These are phyloP conservation scores for Cataglyphis cursor DNA, from an alignment of 2,888 invertebrate genomes.

Conservation along the genomic window DNA sequence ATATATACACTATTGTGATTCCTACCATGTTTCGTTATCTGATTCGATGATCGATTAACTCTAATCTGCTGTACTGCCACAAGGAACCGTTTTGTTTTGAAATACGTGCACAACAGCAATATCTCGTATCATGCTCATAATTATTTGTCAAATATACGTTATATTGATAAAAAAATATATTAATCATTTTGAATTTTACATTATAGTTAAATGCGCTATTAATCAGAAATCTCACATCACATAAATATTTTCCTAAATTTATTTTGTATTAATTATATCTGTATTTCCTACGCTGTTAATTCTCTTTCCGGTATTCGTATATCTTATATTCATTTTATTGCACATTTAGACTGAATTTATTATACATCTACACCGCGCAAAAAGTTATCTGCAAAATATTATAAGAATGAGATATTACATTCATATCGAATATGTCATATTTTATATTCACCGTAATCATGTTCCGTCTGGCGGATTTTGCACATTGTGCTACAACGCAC, in stretches of 20 bases:
- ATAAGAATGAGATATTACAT: neutral
- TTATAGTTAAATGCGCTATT: neutral
- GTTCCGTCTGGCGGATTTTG: neutral
- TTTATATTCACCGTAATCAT: conserved; percentile 27
- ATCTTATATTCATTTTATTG: conserved; percentile 2
- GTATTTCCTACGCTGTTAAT: conserved; percentile 9
- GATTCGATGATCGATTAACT: conserved; percentile 41
- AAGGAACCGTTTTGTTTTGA: neutral
- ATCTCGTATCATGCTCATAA: conserved; percentile 1
- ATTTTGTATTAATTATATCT: neutral
- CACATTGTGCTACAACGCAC: conserved; percentile 3
- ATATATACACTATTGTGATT: neutral
- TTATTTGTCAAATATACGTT: neutral
- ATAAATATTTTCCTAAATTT: neutral
- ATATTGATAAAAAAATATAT: neutral
- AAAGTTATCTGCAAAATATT: conserved; percentile 17
- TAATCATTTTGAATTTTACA: neutral
- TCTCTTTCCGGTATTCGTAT: neutral
- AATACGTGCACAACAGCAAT: neutral
- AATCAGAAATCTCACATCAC: neutral
- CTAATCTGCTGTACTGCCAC: conserved; percentile 29
- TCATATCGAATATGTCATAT: conserved; percentile 20
- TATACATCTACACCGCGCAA: conserved; percentile 1
- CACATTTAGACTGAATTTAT: conserved; percentile 1
- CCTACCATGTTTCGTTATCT: conserved; percentile 21